Base-by-base conservation (phyloP, 2,113 vertebrate species). In the Oryzias curvinotus region DNA sequence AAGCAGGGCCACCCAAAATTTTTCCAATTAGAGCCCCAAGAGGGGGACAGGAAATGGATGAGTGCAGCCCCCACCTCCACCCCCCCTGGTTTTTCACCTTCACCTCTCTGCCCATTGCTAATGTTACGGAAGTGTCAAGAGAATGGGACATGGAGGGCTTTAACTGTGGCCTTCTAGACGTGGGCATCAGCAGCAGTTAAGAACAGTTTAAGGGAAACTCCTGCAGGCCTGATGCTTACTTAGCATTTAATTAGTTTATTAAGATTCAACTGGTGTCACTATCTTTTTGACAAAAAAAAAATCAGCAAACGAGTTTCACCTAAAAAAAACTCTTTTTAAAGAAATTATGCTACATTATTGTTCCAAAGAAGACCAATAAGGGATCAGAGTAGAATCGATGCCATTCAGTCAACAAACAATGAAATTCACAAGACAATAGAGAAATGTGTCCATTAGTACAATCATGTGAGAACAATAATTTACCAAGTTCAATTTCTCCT, bases 1-100 rank as follows among this genome's bases (percentile, higher is more conserved):
- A 96, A 94, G 93, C 92, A 95, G 92, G 95, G 95, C 95, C 96
- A 98, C 95, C 95, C 95, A 97, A 93, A 36, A 94, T 83, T 93
- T 95, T 96, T 94, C 94, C 94, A 96, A 96, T 97, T 95, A 97
- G 92, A 93, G 93, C 93, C 91, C 72, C 74, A 88, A 36, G 90
- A 83, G 91, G 90, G 89, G 90, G 92, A 62, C 94, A 97, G 95
- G 95, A 97, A 97, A 94, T 90, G 93, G 92, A 93, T 87, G 67
- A 89, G 89, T 85, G 91, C 87, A 79, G 78, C 73, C 28, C 59
- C 63, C 82, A 91, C 91, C 90, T 59, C 1, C 14, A 18, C 7
- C 7, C 84, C 60, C 87, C 41, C 81, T 91, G n/a, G 7, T 91
- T 90, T 90, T 60, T 30, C 58, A 54, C 54, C 52, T 56, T 88